Evolutionary conservation across 2,797 vertebrate genomes (phyloP).

Genomic region (Anguilla megastoma): DNA sequence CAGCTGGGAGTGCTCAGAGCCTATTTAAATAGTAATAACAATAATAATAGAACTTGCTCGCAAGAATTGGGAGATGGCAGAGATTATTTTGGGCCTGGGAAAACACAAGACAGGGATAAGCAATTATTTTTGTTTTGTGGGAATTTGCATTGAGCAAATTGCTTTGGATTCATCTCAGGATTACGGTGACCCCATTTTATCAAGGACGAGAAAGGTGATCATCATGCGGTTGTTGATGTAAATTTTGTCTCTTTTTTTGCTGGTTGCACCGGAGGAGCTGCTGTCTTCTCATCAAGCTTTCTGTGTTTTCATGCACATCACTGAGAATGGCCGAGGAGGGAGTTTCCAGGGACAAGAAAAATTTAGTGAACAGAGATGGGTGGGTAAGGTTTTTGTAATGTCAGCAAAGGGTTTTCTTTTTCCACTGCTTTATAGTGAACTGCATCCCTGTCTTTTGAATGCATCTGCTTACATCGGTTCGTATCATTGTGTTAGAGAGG

Average conservation of each 20-base stretch:
- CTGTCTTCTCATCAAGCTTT: background rate
- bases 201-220: constrained; percentile 56
- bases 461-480: constrained; percentile 60
- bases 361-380: constrained; percentile 68
- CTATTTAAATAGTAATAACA: constrained; percentile 63
- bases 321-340: constrained; percentile 42
- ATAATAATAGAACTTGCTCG: constrained; percentile 57
- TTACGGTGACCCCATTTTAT: constrained; percentile 46
- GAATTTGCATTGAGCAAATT: constrained; percentile 57
- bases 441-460: constrained; percentile 52
- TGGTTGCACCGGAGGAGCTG: background rate
- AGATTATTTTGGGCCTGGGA: constrained; percentile 61
- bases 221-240: constrained; percentile 34
- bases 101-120: constrained; percentile 60
- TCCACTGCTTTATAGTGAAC: constrained; percentile 61
- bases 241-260: background rate
- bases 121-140: constrained; percentile 35
- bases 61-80: constrained; percentile 50
- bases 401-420: constrained; percentile 53
- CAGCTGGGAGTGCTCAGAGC: background rate
- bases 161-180: constrained; percentile 63
- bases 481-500: constrained; percentile 55
- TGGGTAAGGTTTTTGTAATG: constrained; percentile 64
- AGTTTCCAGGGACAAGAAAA: constrained; percentile 55
- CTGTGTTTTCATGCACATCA: background rate